phyloP scores from a whole-genome alignment of 2,797 vertebrate species.

The Cyprinodon diabolis region DNA sequence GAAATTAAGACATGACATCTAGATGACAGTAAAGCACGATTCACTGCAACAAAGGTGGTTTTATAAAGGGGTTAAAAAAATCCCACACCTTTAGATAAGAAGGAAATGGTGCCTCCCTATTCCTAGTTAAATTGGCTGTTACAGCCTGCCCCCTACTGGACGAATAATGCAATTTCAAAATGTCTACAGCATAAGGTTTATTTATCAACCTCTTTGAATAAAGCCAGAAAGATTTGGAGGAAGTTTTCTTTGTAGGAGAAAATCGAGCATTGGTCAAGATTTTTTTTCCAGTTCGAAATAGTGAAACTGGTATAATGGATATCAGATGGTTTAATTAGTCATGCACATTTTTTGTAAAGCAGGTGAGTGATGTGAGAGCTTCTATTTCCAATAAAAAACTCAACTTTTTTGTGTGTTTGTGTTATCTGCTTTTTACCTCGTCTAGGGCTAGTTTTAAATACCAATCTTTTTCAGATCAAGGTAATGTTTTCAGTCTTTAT shows the following conservation, averaged over 20 bases:
- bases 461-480: too few species aligned
- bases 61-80: not conserved
- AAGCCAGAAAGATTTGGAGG: not conserved
- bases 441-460: too few species aligned
- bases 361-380: not conserved
- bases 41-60: not conserved
- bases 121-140: slow-evolving; percentile 18
- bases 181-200: not conserved
- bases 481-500: too few species aligned
- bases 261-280: not conserved
- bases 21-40: not conserved
- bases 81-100: slow-evolving; percentile 7
- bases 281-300: not conserved
- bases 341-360: too few species aligned
- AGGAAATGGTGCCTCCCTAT: slow-evolving; percentile 8
- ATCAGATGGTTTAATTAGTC: too few species aligned
- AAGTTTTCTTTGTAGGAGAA: too few species aligned
- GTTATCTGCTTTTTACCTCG: not conserved
- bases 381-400: not conserved
- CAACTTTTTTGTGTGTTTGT: not conserved
- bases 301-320: not conserved
- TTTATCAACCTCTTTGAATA: not conserved
- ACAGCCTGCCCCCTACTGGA: slow-evolving; percentile 60
- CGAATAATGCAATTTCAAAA: not conserved
- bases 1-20: not conserved